A percentile compares a stretch with the other conserved stretches of the same genome.
phyloP scores from a whole-genome alignment of 2,113 vertebrate genomes.

The Syngnathus typhle region DNA sequence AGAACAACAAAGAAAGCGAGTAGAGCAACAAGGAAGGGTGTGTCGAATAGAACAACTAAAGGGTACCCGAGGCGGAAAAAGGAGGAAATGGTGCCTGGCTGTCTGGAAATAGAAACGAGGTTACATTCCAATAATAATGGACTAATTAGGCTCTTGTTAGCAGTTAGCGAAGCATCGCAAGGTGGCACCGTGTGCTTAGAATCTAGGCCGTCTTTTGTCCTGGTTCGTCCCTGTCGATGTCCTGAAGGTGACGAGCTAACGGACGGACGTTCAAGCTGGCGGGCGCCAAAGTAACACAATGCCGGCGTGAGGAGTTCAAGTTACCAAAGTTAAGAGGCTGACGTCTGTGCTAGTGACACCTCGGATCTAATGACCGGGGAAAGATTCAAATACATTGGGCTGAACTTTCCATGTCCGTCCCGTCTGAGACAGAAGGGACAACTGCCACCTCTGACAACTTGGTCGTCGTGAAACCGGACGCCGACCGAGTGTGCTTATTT shows the following conservation, averaged over 20 bases:
- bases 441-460: neutral
- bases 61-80: neutral
- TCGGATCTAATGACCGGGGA: neutral
- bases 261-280: no score
- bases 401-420: neutral
- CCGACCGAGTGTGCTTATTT: neutral
- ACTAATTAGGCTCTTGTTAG: neutral
- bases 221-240: neutral
- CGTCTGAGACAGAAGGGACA: neutral
- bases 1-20: neutral
- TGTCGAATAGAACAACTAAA: neutral
- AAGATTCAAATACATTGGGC: neutral
- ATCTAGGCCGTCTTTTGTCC: constrained; percentile 2
- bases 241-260: neutral
- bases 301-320: neutral
- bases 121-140: constrained; percentile 1
- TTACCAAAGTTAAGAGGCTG: neutral
- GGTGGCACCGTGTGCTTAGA: neutral
- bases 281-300: neutral
- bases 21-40: neutral
- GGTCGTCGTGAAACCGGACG: neutral
- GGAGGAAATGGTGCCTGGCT: neutral
- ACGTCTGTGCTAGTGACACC: neutral
- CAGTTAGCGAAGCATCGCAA: neutral
- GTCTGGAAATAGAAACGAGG: neutral